A percentile compares a stretch with the other conserved stretches of the same genome.
phyloP scores from a whole-genome alignment of 1,140 invertebrate species.

The Dufourea novaeangliae region DNA sequence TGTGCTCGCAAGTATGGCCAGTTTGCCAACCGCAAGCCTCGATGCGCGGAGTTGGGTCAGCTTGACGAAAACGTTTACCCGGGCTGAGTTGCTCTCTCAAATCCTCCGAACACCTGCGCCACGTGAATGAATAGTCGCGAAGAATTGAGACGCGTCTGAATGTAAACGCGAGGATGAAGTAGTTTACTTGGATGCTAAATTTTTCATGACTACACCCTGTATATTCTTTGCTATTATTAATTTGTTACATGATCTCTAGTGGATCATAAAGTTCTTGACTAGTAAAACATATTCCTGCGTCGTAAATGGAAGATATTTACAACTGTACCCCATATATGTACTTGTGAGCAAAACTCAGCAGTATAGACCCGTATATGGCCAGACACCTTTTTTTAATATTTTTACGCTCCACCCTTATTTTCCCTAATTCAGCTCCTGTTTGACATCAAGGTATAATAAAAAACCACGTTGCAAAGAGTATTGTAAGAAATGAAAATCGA shows the following conservation, averaged over 20 bases:
- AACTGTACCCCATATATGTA: not conserved
- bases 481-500: too few species aligned
- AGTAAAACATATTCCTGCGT: not conserved
- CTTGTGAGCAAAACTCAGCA: not conserved
- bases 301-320: not conserved
- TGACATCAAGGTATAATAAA: too few species aligned
- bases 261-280: not conserved
- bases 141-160: not conserved
- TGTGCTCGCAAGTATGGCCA: conserved; percentile 13
- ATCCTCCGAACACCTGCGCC: conserved; percentile 21
- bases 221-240: too few species aligned
- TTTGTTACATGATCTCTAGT: too few species aligned
- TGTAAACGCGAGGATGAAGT: too few species aligned
- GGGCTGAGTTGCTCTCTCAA: not conserved
- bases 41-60: conserved; percentile 33
- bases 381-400: not conserved
- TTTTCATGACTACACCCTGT: too few species aligned
- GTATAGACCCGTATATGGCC: not conserved
- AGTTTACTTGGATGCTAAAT: too few species aligned
- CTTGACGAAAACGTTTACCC: conserved; percentile 49
- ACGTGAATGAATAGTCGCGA: conserved; percentile 36
- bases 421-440: too few species aligned
- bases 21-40: conserved; percentile 42
- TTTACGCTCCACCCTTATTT: too few species aligned
- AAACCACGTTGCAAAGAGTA: too few species aligned